Evolutionary conservation across 2,797 vertebrate genomes (phyloP).

Genomic region (Ibycter americanus): DNA sequence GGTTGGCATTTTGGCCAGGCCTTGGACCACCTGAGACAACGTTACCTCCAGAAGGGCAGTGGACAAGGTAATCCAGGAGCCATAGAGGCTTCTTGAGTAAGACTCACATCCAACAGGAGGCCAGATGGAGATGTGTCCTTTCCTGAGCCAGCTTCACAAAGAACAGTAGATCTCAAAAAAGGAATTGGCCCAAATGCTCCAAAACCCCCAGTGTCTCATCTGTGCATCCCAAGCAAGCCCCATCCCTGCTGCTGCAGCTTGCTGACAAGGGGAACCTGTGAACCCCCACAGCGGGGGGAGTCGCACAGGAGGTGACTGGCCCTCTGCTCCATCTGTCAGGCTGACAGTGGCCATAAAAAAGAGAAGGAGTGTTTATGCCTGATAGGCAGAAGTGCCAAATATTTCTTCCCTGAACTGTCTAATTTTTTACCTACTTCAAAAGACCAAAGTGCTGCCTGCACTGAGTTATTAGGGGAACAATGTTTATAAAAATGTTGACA

Average conservation of each 20-base stretch:
- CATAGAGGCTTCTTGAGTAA: not conserved
- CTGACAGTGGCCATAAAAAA: not conserved
- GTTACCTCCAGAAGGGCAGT: not conserved
- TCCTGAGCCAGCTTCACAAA: not conserved
- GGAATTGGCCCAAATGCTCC: not conserved
- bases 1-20: not conserved
- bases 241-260: accelerated
- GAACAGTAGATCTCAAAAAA: not conserved
- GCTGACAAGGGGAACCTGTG: not conserved
- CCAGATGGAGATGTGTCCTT: not conserved
- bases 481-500: not conserved
- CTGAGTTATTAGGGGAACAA: not conserved
- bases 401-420: not conserved
- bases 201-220: not conserved
- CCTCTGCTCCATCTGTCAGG: not conserved
- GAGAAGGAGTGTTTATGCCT: not conserved
- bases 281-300: too few species aligned
- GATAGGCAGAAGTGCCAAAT: not conserved
- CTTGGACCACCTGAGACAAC: not conserved
- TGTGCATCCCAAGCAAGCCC: not conserved
- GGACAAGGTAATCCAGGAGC: not conserved
- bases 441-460: not conserved
- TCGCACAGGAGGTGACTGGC: not conserved
- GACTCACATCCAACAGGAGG: not conserved
- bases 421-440: not conserved